Base-by-base conservation (phyloP, 1,140 invertebrate species). In the Meteorus sp. region DNA sequence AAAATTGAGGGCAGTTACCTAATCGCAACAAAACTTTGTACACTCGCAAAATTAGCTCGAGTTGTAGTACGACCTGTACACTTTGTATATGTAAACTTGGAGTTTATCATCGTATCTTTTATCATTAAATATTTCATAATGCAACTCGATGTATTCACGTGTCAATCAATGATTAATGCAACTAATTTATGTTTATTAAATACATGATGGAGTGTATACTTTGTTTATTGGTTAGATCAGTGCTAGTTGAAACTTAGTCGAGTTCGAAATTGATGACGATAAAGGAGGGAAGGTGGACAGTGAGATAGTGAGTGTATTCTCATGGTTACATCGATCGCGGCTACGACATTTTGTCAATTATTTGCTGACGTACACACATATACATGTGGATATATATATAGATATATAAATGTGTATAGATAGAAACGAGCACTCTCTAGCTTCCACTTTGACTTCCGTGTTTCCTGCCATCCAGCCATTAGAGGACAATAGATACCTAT, bases 401-500 rank as follows among this genome's bases (percentile, higher is more conserved):
- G 20, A 54, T 23, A 27, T 27, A 20, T 5, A 27, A 3, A 22
- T 22, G 19, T 45, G 3, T 8, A 27, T 1, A 15, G 20, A 9
- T 22, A 15, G 50, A 33, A 23, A 43, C 19, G 51, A 39, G 51
- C 57, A 43, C 43, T 56, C 23, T 54, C 35, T 25, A 15, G 20
- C 39, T 44, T 54, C 56, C 45, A 53, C 41, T 50, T 59, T 31
- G 13, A 47, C 51, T 60, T 39, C 22, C 59, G 50, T 60, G 22
- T 47, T 56, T n/a, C 0, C 19, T 31, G 2, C 23, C 11, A 47
- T 9, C 41, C 29, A 39, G 15, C 44, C 41, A 58, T 61, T 37
- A 57, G 15, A 35, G 25, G 33, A 61, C 62, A 65, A 67, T 65
- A 62, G 43, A 62, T 61, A 64, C 53, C 31, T 23, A n/a, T n/a